Evolutionary conservation across 2,888 invertebrate species (phyloP).

Genomic region (Trichogramma evanescens): DNA sequence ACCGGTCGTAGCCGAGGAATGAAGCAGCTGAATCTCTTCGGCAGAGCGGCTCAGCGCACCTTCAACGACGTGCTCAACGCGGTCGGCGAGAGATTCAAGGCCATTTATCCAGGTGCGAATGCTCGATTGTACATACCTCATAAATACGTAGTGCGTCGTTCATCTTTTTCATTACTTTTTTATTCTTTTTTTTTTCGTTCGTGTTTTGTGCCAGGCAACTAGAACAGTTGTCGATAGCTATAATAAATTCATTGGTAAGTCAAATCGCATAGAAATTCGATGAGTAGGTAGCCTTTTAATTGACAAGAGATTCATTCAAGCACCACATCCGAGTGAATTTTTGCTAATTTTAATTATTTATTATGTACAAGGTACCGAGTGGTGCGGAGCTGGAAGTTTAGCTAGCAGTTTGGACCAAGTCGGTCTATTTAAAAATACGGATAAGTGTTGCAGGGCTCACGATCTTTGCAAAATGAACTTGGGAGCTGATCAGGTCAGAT

Average conservation of each 20-base stretch:
- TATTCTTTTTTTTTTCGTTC: neutral
- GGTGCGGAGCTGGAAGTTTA: conserved; percentile 66
- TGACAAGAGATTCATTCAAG: neutral
- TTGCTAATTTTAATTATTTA: conserved; percentile 4
- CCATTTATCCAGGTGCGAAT: conserved; percentile 53
- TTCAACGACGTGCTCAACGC: conserved; percentile 48
- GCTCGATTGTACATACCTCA: neutral
- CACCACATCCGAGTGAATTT: neutral
- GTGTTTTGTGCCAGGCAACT: no score
- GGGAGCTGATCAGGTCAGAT: conserved; percentile 51
- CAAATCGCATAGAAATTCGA: neutral
- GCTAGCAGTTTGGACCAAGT: conserved; percentile 55
- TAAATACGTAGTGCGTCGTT: no score
- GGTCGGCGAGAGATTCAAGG: conserved; percentile 52
- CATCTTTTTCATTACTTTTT: neutral
- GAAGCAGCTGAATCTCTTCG: neutral
- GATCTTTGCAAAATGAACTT: conserved; percentile 62
- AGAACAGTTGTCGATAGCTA: neutral
- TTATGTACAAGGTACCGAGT: conserved; percentile 56
- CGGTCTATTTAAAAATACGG: conserved; percentile 60
- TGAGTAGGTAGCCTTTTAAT: neutral
- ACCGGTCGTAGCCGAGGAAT: neutral
- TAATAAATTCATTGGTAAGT: neutral
- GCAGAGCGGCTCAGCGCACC: conserved; percentile 27
- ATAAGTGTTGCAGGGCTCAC: conserved; percentile 64